Evolutionary conservation across 2,113 vertebrate genomes (phyloP).

Genomic region (Eudorcas thomsonii): DNA sequence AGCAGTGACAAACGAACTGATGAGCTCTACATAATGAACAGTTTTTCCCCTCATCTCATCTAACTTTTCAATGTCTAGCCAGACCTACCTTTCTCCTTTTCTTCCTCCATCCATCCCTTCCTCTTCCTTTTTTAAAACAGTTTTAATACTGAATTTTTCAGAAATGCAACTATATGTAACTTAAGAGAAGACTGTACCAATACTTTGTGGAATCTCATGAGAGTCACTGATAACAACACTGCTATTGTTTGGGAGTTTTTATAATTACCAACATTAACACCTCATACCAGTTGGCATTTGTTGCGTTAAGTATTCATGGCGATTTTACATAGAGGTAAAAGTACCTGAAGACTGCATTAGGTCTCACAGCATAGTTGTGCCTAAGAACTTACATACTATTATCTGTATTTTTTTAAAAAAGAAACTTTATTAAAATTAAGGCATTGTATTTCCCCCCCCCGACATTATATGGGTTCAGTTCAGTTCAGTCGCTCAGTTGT

Average conservation of each 20-base stretch:
- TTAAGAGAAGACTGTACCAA: background rate
- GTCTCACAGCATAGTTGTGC: background rate
- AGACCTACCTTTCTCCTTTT: background rate
- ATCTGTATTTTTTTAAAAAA: background rate
- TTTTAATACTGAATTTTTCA: slow-evolving; percentile 23
- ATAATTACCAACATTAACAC: background rate
- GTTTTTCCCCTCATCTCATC: background rate
- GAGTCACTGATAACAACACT: background rate
- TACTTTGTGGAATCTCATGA: background rate
- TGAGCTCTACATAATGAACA: background rate
- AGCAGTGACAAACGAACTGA: background rate
- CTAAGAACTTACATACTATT: background rate
- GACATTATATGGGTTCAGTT: background rate
- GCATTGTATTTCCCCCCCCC: background rate
- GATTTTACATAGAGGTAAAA: background rate
- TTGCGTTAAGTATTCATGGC: background rate
- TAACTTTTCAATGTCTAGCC: background rate
- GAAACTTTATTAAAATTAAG: background rate
- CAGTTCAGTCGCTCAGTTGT: too few species aligned
- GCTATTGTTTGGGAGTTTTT: background rate
- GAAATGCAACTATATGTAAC: background rate
- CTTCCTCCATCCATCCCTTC: background rate
- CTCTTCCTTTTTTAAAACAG: background rate
- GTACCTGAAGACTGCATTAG: background rate
- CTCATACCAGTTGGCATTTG: background rate